Base-by-base conservation (phyloP, 2,797 vertebrate genomes). In the Mallotus villosus region DNA sequence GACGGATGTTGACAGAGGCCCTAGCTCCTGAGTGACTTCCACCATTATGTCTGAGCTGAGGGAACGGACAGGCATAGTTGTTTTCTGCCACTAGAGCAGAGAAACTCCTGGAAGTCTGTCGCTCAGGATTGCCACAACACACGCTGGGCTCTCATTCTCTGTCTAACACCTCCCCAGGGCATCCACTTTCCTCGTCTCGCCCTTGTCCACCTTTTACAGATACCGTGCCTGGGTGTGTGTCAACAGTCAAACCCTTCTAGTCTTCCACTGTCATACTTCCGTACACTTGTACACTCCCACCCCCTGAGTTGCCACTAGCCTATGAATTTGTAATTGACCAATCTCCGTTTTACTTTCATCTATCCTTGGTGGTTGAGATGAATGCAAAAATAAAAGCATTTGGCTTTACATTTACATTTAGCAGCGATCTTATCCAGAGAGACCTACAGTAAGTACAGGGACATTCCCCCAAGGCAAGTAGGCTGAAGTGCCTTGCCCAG, bases 31-130 rank as follows among this genome's bases (percentile, higher is more conserved):
- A 78, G 70, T 70, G 77, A 67, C 71, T 78, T 41, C 73, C 61
- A 55, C 75, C 75, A 76, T 72, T 67, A 72, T 79, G 75, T 68
- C 77, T 67, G 60, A 37, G 29, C 68, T 62, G 74, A 79, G 72
- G 72, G 76, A 87, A 80, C 75, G 74, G 81, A 82, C 76, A 74
- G 61, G 78, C 73, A 80, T 75, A 71, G 75, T 37, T 76, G 71
- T 70, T 78, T 60, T 76, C 78, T 80, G 76, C 63, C 74, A 81
- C 63, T 63, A 74, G 41, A 78, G 74, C 70, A 63, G 12, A 34
- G 16, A 32, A 14, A 29, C 25, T 17, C 17, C 25, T 29, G 19
- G 25, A 63, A 27, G 29, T 19, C 22, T 68, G 32, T 73, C 32
- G 63, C 73, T 65, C 34, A 29, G 65, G 63, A 73, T 72, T 24